phyloP scores from a whole-genome alignment of 2,888 invertebrate species.

The Cylindroiulus punctatus region DNA sequence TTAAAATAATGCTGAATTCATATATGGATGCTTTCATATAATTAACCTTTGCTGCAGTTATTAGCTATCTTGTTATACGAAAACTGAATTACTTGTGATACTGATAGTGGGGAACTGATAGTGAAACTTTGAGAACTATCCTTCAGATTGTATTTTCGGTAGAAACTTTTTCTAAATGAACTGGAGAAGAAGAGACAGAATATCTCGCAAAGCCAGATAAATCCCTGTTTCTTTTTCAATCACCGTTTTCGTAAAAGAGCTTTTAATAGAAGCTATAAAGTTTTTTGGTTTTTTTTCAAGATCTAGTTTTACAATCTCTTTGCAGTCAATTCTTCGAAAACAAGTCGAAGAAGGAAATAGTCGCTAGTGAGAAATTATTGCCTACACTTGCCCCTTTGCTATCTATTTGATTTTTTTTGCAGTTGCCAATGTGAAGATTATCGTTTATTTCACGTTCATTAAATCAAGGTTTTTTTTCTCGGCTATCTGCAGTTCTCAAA shows the following conservation, averaged over 20 bases:
- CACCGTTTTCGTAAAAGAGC: constrained; percentile 35
- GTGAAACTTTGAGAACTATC: background rate
- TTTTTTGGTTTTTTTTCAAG: constrained; percentile 5
- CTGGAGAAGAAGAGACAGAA: constrained; percentile 26
- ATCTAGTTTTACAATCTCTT: constrained; percentile 23
- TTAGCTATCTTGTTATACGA: too few relatives aligned
- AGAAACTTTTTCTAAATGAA: constrained; percentile 29
- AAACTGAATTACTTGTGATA: background rate
- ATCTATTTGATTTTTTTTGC: background rate
- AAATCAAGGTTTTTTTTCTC: background rate
- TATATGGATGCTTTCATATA: too few relatives aligned
- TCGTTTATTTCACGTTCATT: background rate
- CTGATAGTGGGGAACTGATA: background rate
- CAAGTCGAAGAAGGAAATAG: constrained; percentile 26
- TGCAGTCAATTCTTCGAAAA: constrained; percentile 39
- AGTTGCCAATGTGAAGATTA: background rate
- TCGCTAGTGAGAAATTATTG: constrained; percentile 16
- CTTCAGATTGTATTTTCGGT: background rate
- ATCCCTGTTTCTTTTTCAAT: constrained; percentile 47
- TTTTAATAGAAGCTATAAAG: constrained; percentile 47
- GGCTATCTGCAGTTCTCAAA: background rate
- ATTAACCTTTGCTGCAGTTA: too few relatives aligned
- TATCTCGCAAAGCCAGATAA: constrained; percentile 24
- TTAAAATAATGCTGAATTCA: too few relatives aligned
- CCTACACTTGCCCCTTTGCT: background rate